phyloP scores from a whole-genome alignment of 2,113 vertebrate species.

The Cephalopterus ornatus region DNA sequence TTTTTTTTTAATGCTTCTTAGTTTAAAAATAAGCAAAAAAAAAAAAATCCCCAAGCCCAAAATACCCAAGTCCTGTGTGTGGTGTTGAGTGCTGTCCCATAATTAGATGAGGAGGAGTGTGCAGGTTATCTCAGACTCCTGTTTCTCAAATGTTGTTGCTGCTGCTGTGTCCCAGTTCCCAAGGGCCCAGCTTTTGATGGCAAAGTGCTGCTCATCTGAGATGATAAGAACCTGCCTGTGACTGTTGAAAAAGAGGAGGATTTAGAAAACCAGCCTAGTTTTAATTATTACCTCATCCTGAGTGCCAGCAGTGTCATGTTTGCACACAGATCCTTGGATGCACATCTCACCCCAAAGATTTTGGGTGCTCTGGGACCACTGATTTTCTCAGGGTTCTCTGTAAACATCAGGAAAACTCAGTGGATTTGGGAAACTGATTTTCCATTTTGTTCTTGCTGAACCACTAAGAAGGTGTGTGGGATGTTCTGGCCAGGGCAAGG shows the following conservation, averaged over 20 bases:
- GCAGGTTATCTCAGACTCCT: background rate
- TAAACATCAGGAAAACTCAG: background rate
- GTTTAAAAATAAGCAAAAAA: background rate
- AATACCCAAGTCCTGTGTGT: background rate
- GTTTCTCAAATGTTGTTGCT: background rate
- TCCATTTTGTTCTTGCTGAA: background rate
- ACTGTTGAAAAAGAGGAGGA: background rate
- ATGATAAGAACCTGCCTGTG: background rate
- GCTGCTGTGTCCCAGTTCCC: background rate
- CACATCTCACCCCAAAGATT: background rate
- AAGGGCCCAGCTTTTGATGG: background rate
- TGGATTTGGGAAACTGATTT: background rate
- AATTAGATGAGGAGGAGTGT: conserved; percentile 24
- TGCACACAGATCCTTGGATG: rapidly evolving
- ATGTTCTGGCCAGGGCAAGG: background rate
- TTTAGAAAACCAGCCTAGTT: background rate
- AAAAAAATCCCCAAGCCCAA: background rate
- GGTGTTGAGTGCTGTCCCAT: background rate
- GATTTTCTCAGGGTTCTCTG: background rate
- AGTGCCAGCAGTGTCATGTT: rapidly evolving
- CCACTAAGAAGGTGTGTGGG: rapidly evolving
- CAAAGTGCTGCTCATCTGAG: background rate
- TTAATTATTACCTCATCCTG: background rate
- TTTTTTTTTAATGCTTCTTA: background rate
- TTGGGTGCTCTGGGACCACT: background rate